These are phyloP conservation scores for Pangasius larnaudii DNA, from an alignment of 2,797 vertebrate species.

Conservation along the genomic window DNA sequence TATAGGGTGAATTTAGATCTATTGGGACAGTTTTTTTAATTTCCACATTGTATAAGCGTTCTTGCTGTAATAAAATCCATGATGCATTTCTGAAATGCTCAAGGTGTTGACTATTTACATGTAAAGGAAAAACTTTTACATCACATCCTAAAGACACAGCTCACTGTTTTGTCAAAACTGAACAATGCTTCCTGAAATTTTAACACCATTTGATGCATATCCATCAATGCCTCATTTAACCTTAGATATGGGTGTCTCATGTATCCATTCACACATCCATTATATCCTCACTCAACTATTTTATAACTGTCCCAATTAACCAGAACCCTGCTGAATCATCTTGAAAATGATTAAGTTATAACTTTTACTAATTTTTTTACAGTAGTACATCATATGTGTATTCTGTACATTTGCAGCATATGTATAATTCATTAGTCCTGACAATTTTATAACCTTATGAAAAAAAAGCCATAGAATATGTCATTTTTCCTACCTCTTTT, in stretches of 20 bases:
- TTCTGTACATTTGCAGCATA: not conserved
- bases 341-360: not conserved
- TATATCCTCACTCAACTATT: not conserved
- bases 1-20: not conserved
- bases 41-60: not conserved
- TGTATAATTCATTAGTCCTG: not conserved
- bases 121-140: not conserved
- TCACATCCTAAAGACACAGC: not conserved
- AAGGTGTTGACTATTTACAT: not conserved
- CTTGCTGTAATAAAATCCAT: not conserved
- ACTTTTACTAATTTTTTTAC: not conserved
- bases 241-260: not conserved
- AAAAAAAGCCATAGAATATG: not conserved
- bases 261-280: not conserved
- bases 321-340: not conserved
- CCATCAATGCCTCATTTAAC: not conserved
- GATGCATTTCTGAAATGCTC: not conserved
- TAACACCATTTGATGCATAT: not conserved
- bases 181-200: not conserved
- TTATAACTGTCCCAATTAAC: not conserved
- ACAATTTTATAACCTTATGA: not conserved
- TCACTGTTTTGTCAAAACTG: not conserved
- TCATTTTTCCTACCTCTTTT: not conserved
- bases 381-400: not conserved
- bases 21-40: not conserved